Evolutionary conservation across 2,797 vertebrate species (phyloP), one percentile per base, ranked within the genome.

Genomic region (Anguilla obscura): DNA sequence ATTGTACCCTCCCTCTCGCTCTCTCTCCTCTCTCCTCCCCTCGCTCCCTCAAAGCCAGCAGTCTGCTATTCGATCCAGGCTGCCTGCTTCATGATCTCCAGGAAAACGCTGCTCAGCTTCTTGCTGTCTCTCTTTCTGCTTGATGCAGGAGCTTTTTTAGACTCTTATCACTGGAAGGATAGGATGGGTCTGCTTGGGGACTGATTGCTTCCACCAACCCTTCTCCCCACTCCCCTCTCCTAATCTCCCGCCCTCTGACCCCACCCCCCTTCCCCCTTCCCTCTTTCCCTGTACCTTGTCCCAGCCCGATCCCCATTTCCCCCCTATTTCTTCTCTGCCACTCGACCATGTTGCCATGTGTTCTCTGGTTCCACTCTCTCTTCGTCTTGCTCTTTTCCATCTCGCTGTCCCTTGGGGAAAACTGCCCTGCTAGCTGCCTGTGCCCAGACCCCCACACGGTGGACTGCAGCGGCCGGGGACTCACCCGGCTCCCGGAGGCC

Each of bases 361-460:
- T 95, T 88, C 91, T 91, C 94, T 96, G 95, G 95, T 94, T 96
- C 90, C 97, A 97, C 91, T 95, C 95, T 92, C 94, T 94, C 95
- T 94, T 97, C 91, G 94, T 95, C 93, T 95, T 97, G 90, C 92
- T 97, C 92, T 95, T 96, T 90, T 95, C 96, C 36, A 94, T 95
- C 45, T 93, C 92, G 85, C 95, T 95, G 94, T 95, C 93, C 91
- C 93, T 87, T 93, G 97, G 95, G 92, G 95, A 95, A 90, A 96
- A 96, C 87, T 99, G 98, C 94, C 98, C 98, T 88, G 92, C 94
- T 36, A 96, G 92, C 93, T 99, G 98, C 94, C 92, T 96, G 92
- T 99, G 98, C 94, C 96, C 96, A 89, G 98, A 98, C 94, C 97
- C 97, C 89, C 98, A 99, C 95, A 99, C 98, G 8, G 97, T 99